These are phyloP conservation scores for Muricea muricata DNA, from an alignment of 92 coral and sea anemone species.

Conservation along the genomic window DNA sequence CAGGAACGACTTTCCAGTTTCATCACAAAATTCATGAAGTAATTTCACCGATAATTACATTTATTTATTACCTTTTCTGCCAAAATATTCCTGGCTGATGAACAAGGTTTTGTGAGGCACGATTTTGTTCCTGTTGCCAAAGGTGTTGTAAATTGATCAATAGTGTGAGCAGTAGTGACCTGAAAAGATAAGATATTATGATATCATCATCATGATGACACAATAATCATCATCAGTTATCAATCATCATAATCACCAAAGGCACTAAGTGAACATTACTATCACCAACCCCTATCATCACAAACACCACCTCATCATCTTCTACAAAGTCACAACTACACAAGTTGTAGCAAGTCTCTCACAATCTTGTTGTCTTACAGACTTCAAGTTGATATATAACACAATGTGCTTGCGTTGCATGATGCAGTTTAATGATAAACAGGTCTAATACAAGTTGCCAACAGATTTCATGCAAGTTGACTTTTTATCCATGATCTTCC, in stretches of 20 bases:
- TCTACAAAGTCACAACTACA: too few species aligned
- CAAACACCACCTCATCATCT: too few species aligned
- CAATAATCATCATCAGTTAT: neutral
- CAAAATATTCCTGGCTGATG: constrained; percentile 28
- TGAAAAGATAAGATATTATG: neutral
- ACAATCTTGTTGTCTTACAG: too few species aligned
- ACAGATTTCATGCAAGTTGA: too few species aligned
- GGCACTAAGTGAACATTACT: neutral
- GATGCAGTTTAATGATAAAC: too few species aligned
- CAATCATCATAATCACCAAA: neutral
- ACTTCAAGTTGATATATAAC: too few species aligned
- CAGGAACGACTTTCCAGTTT: neutral
- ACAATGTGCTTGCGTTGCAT: too few species aligned
- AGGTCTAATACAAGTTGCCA: too few species aligned
- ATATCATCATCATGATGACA: neutral
- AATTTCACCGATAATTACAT: neutral
- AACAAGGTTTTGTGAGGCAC: neutral
- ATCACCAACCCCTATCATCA: too few species aligned
- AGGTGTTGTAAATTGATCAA: constrained; percentile 11
- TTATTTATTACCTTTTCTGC: constrained; percentile 28
- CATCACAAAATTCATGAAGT: neutral
- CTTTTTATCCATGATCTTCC: too few species aligned
- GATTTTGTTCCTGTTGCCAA: neutral
- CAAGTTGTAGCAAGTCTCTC: too few species aligned
- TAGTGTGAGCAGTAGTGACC: neutral